Percentiles rank a stretch among this genome's conserved stretches.
Evolutionary conservation across 2,797 vertebrate species (phyloP).

Genomic region (Hybognathus amarus): DNA sequence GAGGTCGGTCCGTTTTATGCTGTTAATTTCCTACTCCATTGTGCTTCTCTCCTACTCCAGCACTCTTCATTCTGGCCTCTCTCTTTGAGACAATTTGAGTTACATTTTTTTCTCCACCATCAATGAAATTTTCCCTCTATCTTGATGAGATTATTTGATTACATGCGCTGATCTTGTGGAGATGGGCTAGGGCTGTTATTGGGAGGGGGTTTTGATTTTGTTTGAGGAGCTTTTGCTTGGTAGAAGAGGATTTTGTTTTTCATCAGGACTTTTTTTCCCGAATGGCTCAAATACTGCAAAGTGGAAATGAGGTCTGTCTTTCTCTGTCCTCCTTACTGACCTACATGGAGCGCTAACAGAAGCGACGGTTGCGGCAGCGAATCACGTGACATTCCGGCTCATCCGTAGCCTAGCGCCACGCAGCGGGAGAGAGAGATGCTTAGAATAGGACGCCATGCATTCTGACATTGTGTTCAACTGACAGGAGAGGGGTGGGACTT

Average conservation of each 20-base stretch:
- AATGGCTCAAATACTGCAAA: conserved; percentile 41
- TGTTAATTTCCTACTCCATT: conserved; percentile 21
- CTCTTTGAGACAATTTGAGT: conserved; percentile 13
- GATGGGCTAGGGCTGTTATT: conserved; percentile 46
- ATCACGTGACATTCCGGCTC: conserved; percentile 60
- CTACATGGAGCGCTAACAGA: conserved; percentile 64
- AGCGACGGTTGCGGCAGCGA: conserved; percentile 51
- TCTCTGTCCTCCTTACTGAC: conserved; percentile 69
- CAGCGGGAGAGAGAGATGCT: conserved; percentile 55
- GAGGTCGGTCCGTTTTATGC: conserved; percentile 23
- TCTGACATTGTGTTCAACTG: conserved; percentile 60
- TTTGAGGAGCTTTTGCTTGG: conserved; percentile 42
- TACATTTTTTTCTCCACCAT: conserved; percentile 35
- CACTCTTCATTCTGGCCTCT: conserved; percentile 2
- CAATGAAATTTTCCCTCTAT: conserved; percentile 50
- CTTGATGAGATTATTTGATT: conserved; percentile 67
- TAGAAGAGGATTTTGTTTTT: conserved; percentile 57
- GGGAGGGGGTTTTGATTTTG: conserved; percentile 56
- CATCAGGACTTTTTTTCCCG: conserved; percentile 24
- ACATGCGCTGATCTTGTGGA: conserved; percentile 62
- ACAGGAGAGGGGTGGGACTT: conserved; percentile 68
- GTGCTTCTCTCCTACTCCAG: neutral
- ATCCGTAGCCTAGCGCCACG: conserved; percentile 53
- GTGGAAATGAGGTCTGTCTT: conserved; percentile 59
- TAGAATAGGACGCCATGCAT: conserved; percentile 60